phyloP scores from a whole-genome alignment of 2,888 invertebrate genomes.

The Morpho achilles region DNA sequence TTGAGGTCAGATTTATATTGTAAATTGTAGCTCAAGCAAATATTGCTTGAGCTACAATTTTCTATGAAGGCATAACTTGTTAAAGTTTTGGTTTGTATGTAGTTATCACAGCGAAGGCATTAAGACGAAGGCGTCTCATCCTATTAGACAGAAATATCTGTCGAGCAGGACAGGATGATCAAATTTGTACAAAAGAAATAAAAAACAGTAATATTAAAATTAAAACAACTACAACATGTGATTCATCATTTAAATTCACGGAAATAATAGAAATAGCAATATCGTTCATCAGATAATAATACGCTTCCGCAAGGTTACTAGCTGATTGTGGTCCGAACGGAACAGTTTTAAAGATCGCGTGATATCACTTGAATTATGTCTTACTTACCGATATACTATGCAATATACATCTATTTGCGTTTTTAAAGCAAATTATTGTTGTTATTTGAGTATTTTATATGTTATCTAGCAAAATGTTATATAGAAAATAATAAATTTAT shows the following conservation, averaged over 20 bases:
- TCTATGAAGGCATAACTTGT: not conserved
- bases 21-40: too few relatives aligned
- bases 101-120: too few relatives aligned
- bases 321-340: slow-evolving; percentile 1
- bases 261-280: slow-evolving; percentile 12
- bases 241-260: slow-evolving; percentile 6
- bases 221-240: not conserved
- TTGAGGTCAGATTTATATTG: slow-evolving; percentile 14
- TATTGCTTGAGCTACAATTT: slow-evolving; percentile 2
- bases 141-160: too few relatives aligned
- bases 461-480: too few relatives aligned
- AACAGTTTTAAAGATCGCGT: slow-evolving; percentile 1
- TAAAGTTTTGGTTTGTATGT: too few relatives aligned
- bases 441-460: too few relatives aligned
- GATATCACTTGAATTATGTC: slow-evolving; percentile 8
- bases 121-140: too few relatives aligned
- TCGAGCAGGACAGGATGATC: too few relatives aligned
- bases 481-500: too few relatives aligned
- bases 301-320: slow-evolving; percentile 10
- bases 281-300: slow-evolving; percentile 11
- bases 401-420: slow-evolving; percentile 2
- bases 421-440: not conserved
- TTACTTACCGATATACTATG: slow-evolving; percentile 4
- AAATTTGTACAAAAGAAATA: too few relatives aligned
- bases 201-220: too few relatives aligned